phyloP scores from a whole-genome alignment of 2,888 invertebrate genomes.

The Sinhomidia bicolor region DNA sequence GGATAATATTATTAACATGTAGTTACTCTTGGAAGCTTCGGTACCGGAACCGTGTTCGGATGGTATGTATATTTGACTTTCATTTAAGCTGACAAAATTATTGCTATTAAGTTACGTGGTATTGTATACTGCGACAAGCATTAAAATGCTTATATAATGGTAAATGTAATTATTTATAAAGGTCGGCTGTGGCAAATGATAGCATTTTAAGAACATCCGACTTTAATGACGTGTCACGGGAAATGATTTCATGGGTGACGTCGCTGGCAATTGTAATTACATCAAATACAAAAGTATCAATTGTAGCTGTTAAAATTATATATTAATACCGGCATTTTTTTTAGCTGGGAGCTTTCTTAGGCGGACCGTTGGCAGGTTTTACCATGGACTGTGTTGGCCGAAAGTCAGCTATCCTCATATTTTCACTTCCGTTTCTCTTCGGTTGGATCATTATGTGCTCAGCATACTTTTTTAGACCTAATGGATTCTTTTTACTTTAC shows the following conservation, averaged over 20 bases:
- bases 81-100: conserved; percentile 4
- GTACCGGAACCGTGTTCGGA: conserved; percentile 59
- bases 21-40: conserved; percentile 59
- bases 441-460: conserved; percentile 82
- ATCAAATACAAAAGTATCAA: neutral
- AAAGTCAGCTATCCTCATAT: conserved; percentile 46
- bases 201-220: conserved; percentile 24
- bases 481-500: conserved; percentile 79
- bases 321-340: neutral
- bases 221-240: conserved; percentile 81
- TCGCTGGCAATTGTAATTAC: conserved; percentile 81
- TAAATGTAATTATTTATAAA: neutral
- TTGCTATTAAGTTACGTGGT: neutral
- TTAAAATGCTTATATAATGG: neutral
- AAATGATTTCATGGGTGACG: conserved; percentile 84
- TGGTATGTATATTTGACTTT: conserved; percentile 33
- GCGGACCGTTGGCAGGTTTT: conserved; percentile 74
- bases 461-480: conserved; percentile 47
- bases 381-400: conserved; percentile 71
- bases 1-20: neutral
- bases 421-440: conserved; percentile 81
- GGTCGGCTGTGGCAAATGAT: conserved; percentile 57
- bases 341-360: conserved; percentile 80
- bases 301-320: too few relatives aligned
- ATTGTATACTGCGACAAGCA: neutral